Conservation (phyloP, 2,797 vertebrate genomes). For the Vespertilio murinus region DNA sequence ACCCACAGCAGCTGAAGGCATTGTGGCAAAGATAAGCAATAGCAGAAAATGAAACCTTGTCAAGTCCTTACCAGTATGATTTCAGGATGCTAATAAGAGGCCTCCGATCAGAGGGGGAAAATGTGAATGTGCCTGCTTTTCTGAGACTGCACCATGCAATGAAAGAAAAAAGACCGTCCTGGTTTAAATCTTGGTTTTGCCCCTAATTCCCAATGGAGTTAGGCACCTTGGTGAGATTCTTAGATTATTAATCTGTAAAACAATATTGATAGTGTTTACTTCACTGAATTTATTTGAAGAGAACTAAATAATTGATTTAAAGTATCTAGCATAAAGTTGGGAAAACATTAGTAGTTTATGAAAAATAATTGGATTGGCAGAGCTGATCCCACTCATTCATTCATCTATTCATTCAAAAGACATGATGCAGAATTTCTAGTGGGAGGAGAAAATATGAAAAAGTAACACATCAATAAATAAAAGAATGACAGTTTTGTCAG, state of each 20-base stretch:
- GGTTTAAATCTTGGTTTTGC: background rate
- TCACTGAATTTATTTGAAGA: background rate
- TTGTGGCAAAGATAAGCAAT: slow-evolving; percentile 65
- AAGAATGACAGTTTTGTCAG: background rate
- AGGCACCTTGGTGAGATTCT: background rate
- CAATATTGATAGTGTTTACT: background rate
- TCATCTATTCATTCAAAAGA: background rate
- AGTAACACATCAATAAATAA: background rate
- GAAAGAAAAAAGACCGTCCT: background rate
- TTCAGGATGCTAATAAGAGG: slow-evolving; percentile 60
- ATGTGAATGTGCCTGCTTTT: background rate
- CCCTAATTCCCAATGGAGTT: background rate
- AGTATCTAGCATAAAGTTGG: background rate
- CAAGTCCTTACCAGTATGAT: slow-evolving; percentile 44
- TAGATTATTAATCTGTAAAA: slow-evolving; percentile 12
- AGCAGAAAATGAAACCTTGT: slow-evolving; percentile 76
- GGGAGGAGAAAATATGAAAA: slow-evolving; percentile 1
- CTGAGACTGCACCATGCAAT: background rate
- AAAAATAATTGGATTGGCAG: background rate
- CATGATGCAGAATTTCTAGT: background rate
- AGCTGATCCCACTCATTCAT: background rate
- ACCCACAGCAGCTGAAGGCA: slow-evolving; percentile 66
- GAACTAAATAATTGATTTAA: background rate
- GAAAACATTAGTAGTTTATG: background rate
- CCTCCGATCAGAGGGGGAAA: background rate